Conservation (phyloP, 2,888 invertebrate species). For the Eupithecia subfuscata region DNA sequence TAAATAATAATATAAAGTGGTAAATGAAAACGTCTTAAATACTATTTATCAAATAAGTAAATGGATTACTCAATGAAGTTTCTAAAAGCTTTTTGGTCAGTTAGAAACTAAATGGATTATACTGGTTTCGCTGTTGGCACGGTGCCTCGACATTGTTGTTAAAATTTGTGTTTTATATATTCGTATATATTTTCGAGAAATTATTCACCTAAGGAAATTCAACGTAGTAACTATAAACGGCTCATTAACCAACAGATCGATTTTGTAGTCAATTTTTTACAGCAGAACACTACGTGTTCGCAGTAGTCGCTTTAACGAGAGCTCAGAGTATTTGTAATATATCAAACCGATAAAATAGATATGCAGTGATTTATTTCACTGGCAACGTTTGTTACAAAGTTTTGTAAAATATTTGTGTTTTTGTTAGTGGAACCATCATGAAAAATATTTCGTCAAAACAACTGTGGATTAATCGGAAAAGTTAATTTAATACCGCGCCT, state of each 20-base stretch:
- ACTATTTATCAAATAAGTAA: background rate
- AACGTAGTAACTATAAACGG: conserved; percentile 16
- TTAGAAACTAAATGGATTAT: background rate
- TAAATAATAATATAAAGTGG: background rate
- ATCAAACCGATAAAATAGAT: conserved; percentile 56
- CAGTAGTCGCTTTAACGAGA: conserved; percentile 58
- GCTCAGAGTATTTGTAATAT: conserved; percentile 56
- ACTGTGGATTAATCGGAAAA: conserved; percentile 61
- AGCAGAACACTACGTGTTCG: conserved; percentile 56
- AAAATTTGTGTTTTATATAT: background rate
- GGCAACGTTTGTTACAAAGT: conserved; percentile 51
- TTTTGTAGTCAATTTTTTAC: conserved; percentile 54
- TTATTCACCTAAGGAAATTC: background rate
- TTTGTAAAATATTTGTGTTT: conserved; percentile 51
- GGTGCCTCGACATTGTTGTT: conserved; percentile 1
- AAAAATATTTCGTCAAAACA: conserved; percentile 56
- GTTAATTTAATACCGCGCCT: conserved; percentile 63
- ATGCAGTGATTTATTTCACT: conserved; percentile 57
- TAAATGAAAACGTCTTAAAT: background rate
- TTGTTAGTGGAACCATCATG: conserved; percentile 49
- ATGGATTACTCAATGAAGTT: background rate
- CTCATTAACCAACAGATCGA: conserved; percentile 37
- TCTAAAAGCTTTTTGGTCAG: conserved; percentile 1
- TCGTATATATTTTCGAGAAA: background rate
- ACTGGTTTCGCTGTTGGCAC: background rate